Percentiles rank a stretch among this genome's conserved stretches.
Evolutionary conservation across 2,888 invertebrate genomes (phyloP).

Genomic region (Synanthedon andrenaeformis): DNA sequence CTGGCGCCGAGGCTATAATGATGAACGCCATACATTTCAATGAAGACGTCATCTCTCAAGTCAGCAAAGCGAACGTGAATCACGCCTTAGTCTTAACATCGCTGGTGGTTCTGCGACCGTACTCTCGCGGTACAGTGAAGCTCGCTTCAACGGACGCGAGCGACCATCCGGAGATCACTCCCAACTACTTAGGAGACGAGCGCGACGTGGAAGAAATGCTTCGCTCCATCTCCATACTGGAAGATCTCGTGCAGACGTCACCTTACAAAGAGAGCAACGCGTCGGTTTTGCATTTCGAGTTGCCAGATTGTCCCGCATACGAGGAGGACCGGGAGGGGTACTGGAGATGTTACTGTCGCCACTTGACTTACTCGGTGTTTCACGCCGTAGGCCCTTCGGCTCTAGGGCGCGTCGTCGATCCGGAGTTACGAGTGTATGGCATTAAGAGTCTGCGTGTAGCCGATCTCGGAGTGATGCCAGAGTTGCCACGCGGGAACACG

Average conservation of each 20-base stretch:
- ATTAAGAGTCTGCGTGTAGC: slow-evolving; percentile 28
- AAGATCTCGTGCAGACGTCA: slow-evolving; percentile 22
- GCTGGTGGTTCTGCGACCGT: slow-evolving; percentile 27
- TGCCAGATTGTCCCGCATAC: slow-evolving; percentile 25
- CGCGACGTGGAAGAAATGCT: slow-evolving; percentile 29
- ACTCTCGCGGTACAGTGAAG: slow-evolving; percentile 30
- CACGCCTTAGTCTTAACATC: slow-evolving; percentile 22
- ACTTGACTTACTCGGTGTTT: slow-evolving; percentile 33
- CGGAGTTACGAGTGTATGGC: slow-evolving; percentile 28
- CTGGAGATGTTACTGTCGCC: slow-evolving; percentile 40
- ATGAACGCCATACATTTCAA: slow-evolving; percentile 14
- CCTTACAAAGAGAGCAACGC: slow-evolving; percentile 19
- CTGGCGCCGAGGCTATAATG: slow-evolving; percentile 10
- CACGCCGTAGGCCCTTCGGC: slow-evolving; percentile 38
- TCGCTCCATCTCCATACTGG: slow-evolving; percentile 23
- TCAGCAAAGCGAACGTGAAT: slow-evolving; percentile 18
- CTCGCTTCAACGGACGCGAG: slow-evolving; percentile 26
- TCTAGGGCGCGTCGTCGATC: slow-evolving; percentile 33
- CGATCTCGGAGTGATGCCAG: slow-evolving; percentile 30
- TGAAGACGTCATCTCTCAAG: slow-evolving; percentile 19
- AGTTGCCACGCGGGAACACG: slow-evolving; percentile 30
- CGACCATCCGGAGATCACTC: slow-evolving; percentile 24
- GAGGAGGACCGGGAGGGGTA: slow-evolving; percentile 14
- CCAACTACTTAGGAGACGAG: slow-evolving; percentile 31
- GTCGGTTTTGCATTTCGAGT: slow-evolving; percentile 15